Evolutionary conservation across 2,113 vertebrate species (phyloP).

Genomic region (Tenebrosternarchus preto): DNA sequence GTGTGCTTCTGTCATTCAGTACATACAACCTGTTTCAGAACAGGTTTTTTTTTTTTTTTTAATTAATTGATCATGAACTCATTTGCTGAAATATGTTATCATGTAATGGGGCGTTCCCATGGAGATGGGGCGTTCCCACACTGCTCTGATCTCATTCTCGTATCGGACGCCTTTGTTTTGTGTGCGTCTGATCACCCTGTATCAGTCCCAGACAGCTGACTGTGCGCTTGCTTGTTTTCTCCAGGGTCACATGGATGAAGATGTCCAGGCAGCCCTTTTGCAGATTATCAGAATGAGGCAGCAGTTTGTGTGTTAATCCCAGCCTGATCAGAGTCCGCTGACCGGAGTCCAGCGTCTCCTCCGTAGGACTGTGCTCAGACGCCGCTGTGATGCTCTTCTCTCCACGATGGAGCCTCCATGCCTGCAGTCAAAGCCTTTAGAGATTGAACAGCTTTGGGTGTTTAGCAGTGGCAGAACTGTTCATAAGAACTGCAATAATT

Average conservation of each 20-base stretch:
- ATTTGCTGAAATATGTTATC: too few species aligned
- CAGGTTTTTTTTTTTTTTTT: too few species aligned
- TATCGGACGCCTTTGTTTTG: too few species aligned
- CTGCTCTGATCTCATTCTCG: too few species aligned
- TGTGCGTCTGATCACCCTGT: too few species aligned
- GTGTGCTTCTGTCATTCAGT: neutral
- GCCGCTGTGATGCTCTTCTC: neutral
- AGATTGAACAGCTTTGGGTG: neutral
- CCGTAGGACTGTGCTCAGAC: conserved; percentile 29
- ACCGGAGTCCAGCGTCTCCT: conserved; percentile 55
- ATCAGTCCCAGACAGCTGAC: too few species aligned
- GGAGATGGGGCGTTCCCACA: too few species aligned
- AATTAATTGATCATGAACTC: too few species aligned
- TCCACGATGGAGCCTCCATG: neutral
- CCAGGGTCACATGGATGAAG: conserved; percentile 98
- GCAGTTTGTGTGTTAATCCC: conserved; percentile 87
- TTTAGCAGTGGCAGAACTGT: neutral
- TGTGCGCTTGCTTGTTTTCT: neutral
- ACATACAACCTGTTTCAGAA: neutral
- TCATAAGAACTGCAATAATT: neutral
- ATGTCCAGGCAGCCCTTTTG: conserved; percentile 92
- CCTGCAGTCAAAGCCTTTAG: neutral
- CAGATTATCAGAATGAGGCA: conserved; percentile 98
- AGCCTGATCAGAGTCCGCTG: conserved; percentile 37
- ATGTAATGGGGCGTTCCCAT: too few species aligned